Conservation (phyloP, 2,888 invertebrate species). For the Timandra comae region DNA sequence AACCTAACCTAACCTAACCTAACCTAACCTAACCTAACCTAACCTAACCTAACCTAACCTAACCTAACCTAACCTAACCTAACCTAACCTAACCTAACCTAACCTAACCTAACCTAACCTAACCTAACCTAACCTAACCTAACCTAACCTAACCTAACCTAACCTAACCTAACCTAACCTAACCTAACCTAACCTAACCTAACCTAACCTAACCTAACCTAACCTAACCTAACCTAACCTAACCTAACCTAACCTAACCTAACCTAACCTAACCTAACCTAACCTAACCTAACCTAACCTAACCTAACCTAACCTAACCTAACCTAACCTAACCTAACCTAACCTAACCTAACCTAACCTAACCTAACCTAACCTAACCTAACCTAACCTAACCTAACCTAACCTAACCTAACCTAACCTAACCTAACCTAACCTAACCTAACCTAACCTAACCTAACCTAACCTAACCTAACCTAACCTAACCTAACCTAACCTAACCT, state of each 20-base stretch:
- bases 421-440: not conserved
- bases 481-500: constrained; percentile 1
- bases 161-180: constrained; percentile 5
- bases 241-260: constrained; percentile 5
- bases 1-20: not conserved
- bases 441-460: constrained; percentile 3
- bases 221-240: constrained; percentile 5
- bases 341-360: constrained; percentile 3
- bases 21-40: constrained; percentile 1
- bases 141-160: constrained; percentile 5
- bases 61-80: constrained; percentile 3
- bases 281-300: constrained; percentile 5
- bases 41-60: constrained; percentile 3
- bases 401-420: not conserved
- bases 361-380: not conserved
- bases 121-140: constrained; percentile 5
- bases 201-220: constrained; percentile 5
- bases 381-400: constrained; percentile 1
- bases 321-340: constrained; percentile 3
- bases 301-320: constrained; percentile 5
- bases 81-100: constrained; percentile 3
- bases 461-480: constrained; percentile 4
- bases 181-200: constrained; percentile 2
- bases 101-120: constrained; percentile 4
- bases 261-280: constrained; percentile 5